Evolutionary conservation across 1,140 invertebrate genomes (phyloP).

Genomic region (Doryteuthis pealeii): DNA sequence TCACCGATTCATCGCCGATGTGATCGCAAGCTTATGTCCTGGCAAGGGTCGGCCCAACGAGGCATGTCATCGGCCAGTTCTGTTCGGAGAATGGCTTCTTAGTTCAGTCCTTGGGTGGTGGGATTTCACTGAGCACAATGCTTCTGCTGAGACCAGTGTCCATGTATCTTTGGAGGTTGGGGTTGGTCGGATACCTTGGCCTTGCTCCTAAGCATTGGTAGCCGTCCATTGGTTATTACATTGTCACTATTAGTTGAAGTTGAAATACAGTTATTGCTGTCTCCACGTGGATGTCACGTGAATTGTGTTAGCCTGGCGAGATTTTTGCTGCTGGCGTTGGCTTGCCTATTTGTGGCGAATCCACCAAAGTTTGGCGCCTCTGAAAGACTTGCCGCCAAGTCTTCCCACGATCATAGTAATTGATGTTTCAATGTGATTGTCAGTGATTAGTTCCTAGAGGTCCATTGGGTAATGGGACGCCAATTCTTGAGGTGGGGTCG

Average conservation of each 20-base stretch:
- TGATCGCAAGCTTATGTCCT: constrained; percentile 56
- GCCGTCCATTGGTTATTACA: background rate
- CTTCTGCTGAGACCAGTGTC: constrained; percentile 9
- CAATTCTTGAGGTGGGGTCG: background rate
- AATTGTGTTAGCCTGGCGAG: constrained; percentile 2
- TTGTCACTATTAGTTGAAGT: background rate
- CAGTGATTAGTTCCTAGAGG: background rate
- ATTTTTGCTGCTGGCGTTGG: constrained; percentile 6
- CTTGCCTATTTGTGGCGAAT: background rate
- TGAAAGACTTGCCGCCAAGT: background rate
- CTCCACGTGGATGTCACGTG: constrained; percentile 9
- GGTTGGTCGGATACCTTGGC: constrained; percentile 15
- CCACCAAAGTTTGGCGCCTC: background rate
- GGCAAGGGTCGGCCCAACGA: constrained; percentile 56
- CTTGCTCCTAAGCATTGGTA: constrained; percentile 8
- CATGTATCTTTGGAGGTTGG: constrained; percentile 16
- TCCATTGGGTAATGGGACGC: background rate
- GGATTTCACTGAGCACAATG: background rate
- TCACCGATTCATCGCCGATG: constrained; percentile 58
- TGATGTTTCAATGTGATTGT: background rate
- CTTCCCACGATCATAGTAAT: background rate
- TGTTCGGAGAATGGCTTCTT: constrained; percentile 12
- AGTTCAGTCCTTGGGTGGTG: constrained; percentile 1
- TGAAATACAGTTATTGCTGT: background rate
- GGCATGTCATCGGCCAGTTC: constrained; percentile 24